A percentile compares a stretch with the other conserved stretches of the same genome.
Evolutionary conservation across 2,113 vertebrate genomes (phyloP).

Genomic region (Fulmarus glacialis): DNA sequence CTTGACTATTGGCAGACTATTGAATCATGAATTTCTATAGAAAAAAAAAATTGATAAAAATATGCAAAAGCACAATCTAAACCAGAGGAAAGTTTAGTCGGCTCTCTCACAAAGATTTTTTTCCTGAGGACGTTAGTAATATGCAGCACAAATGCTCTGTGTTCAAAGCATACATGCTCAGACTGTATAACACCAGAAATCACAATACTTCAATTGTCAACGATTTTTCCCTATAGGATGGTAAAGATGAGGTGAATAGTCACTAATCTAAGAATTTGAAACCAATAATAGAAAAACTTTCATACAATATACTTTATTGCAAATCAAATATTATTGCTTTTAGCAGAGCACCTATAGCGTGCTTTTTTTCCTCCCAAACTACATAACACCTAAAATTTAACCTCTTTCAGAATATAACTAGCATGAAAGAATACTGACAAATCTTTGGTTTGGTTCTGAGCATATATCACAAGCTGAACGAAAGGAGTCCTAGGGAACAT

Average conservation of each 20-base stretch:
- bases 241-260: constrained; percentile 18
- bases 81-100: neutral
- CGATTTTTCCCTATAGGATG: neutral
- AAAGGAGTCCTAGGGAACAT: neutral
- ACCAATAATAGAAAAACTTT: constrained; percentile 24
- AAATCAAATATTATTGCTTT: constrained; percentile 40
- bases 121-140: neutral
- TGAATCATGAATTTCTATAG: neutral
- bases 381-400: neutral
- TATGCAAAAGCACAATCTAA: neutral
- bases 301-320: neutral
- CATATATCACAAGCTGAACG: neutral
- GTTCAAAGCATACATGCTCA: neutral
- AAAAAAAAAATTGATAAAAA: neutral
- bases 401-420: neutral
- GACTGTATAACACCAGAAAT: constrained; percentile 32
- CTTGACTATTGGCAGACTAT: rapidly evolving
- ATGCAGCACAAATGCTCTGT: neutral
- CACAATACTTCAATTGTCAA: constrained; percentile 32
- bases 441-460: neutral
- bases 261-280: constrained; percentile 7
- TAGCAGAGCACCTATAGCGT: neutral
- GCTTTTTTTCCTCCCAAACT: neutral
- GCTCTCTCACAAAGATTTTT: neutral
- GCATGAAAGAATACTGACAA: neutral